Evolutionary conservation across 2,113 vertebrate genomes (phyloP).

Genomic region (Epinephelus moara): DNA sequence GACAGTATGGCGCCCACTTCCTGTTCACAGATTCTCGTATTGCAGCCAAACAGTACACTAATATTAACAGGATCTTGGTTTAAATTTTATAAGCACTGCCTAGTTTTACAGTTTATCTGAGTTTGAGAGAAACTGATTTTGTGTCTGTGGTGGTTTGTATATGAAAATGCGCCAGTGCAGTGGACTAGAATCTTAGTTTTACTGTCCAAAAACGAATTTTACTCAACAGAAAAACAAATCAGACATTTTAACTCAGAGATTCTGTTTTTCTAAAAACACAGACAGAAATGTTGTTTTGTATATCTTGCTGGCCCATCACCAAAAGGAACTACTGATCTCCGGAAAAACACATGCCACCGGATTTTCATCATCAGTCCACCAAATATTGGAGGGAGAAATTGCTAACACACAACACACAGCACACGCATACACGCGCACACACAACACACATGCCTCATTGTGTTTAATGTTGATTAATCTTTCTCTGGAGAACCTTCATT

Average conservation of each 20-base stretch:
- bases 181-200: background rate
- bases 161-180: too few relatives aligned
- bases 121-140: too few relatives aligned
- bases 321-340: conserved; percentile 23
- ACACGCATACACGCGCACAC: background rate
- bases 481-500: conserved; percentile 18
- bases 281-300: conserved; percentile 6
- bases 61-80: too few relatives aligned
- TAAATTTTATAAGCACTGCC: too few relatives aligned
- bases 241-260: conserved; percentile 26
- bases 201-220: background rate
- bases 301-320: conserved; percentile 5
- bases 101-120: too few relatives aligned
- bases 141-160: too few relatives aligned
- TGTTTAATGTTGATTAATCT: conserved; percentile 38
- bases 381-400: background rate
- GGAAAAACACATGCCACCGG: conserved; percentile 8
- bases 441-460: background rate
- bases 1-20: too few relatives aligned
- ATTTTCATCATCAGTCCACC: background rate
- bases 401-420: background rate
- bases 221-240: background rate
- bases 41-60: too few relatives aligned
- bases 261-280: conserved; percentile 1
- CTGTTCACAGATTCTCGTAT: too few relatives aligned